Conservation (phyloP, 2,888 invertebrate genomes). For the Suillia variegata region DNA sequence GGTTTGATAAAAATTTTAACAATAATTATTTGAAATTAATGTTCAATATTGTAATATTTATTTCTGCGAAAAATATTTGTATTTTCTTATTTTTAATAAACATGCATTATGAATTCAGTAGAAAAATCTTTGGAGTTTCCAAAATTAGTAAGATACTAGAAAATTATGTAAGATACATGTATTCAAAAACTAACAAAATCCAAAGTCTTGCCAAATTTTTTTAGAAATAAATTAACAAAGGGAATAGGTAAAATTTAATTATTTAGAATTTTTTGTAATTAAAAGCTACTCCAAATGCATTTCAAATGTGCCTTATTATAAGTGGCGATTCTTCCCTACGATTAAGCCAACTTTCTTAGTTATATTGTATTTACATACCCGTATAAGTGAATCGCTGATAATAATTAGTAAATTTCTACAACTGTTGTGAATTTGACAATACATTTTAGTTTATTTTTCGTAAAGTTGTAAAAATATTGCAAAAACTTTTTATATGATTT, state of each 20-base stretch:
- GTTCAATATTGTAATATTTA: neutral
- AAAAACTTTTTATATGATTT: neutral
- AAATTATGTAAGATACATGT: neutral
- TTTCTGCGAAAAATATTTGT: no score
- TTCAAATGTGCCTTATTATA: conserved; percentile 58
- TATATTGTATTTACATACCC: no score
- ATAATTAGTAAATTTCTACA: conserved; percentile 1
- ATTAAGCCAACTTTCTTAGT: no score
- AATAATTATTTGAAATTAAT: no score
- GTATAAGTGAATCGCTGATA: conserved; percentile 10
- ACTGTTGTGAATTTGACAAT: conserved; percentile 53
- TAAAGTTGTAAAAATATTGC: neutral
- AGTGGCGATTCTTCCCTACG: no score
- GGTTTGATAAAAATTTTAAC: no score
- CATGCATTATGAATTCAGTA: no score
- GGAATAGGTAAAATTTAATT: conserved; percentile 3
- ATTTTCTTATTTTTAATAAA: no score
- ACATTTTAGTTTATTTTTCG: conserved; percentile 20
- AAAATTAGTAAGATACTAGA: no score
- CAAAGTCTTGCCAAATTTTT: conserved; percentile 55
- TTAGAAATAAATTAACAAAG: conserved; percentile 20
- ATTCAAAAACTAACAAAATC: conserved; percentile 46
- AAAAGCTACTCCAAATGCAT: conserved; percentile 37
- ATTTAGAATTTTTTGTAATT: conserved; percentile 1
- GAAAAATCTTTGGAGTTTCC: no score